phyloP scores from a whole-genome alignment of 2,113 vertebrate genomes.

The Gobius niger region DNA sequence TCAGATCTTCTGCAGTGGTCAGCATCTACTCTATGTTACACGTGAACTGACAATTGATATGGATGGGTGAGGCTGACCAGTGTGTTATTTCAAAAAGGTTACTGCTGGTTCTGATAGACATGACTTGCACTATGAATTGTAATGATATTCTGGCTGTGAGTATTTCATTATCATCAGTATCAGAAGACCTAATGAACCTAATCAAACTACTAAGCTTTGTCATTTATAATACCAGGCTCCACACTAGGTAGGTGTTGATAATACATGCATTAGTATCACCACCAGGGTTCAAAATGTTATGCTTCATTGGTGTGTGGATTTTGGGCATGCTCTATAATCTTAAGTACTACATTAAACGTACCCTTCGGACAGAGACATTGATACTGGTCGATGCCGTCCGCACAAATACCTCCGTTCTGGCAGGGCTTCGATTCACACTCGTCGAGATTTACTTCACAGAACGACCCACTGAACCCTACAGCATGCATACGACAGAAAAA shows the following conservation, averaged over 20 bases:
- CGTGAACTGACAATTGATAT: background rate
- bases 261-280: background rate
- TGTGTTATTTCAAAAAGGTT: background rate
- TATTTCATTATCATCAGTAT: too few species aligned
- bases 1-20: background rate
- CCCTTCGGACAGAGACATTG: constrained; percentile 76
- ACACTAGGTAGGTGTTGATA: background rate
- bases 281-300: background rate
- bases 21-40: background rate
- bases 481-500: constrained; percentile 24
- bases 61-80: background rate
- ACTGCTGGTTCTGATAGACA: background rate
- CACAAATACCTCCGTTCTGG: constrained; percentile 75
- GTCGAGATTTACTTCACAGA: constrained; percentile 75
- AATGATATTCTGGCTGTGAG: too few species aligned
- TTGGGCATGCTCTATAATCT: background rate
- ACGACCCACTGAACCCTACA: constrained; percentile 71
- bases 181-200: too few species aligned
- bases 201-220: too few species aligned
- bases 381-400: constrained; percentile 74
- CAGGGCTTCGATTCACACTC: constrained; percentile 74
- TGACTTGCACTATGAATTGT: background rate
- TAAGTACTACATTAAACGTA: constrained; percentile 51
- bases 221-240: background rate
- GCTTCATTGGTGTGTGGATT: background rate